phyloP scores from a whole-genome alignment of 2,113 vertebrate species.

The Cyanistes caeruleus region DNA sequence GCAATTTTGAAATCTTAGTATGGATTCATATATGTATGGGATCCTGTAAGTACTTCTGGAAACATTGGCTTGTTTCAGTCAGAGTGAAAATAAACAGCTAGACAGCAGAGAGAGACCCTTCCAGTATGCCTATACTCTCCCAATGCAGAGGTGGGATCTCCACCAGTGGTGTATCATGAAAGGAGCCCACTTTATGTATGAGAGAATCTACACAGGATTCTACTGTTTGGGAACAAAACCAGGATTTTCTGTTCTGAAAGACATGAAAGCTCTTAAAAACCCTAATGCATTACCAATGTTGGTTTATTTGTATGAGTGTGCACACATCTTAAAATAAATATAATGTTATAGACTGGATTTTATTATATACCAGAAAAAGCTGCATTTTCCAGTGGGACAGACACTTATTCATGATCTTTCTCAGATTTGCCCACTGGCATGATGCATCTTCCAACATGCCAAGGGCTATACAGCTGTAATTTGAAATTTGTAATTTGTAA shows the following conservation, averaged over 20 bases:
- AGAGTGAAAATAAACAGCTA: neutral
- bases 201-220: neutral
- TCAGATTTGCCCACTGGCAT: neutral
- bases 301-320: neutral
- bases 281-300: neutral
- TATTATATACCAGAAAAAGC: neutral
- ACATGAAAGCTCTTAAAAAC: neutral
- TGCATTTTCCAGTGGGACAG: neutral
- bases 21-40: neutral
- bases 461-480: neutral
- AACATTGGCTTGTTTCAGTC: neutral
- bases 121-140: neutral
- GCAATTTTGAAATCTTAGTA: neutral
- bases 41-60: neutral
- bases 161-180: neutral
- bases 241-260: neutral
- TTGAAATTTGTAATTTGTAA: neutral
- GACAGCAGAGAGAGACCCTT: neutral
- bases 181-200: neutral
- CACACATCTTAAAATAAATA: neutral
- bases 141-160: neutral
- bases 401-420: neutral
- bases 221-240: neutral
- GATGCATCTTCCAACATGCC: neutral
- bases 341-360: neutral